Percentiles rank a stretch among this genome's conserved stretches.
Evolutionary conservation across 2,888 invertebrate species (phyloP).

Genomic region (Nemotelus nigrinus): DNA sequence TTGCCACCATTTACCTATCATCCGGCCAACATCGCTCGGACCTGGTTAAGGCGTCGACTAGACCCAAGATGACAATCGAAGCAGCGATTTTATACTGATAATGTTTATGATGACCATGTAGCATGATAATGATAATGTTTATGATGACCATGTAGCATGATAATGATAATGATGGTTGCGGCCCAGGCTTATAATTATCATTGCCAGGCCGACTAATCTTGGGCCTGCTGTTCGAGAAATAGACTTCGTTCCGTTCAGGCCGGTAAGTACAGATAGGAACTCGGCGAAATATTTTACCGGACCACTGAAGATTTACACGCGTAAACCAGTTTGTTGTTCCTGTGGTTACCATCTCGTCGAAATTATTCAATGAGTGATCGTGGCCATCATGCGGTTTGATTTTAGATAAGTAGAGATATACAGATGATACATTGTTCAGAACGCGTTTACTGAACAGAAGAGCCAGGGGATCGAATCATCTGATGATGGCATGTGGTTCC

Average conservation of each 20-base stretch:
- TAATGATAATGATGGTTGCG: constrained; percentile 37
- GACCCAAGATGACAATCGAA: constrained; percentile 27
- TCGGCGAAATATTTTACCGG: background rate
- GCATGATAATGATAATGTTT: constrained; percentile 34
- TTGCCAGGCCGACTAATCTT: constrained; percentile 17
- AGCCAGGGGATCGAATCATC: background rate
- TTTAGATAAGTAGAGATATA: background rate
- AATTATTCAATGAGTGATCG: constrained; percentile 32
- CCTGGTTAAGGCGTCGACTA: background rate
- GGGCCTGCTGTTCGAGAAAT: background rate
- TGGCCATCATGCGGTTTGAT: constrained; percentile 19
- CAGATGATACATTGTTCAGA: background rate
- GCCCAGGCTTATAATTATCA: constrained; percentile 36
- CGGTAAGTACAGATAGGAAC: background rate
- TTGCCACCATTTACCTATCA: background rate
- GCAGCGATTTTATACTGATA: constrained; percentile 39
- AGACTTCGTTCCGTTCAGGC: background rate
- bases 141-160: constrained; percentile 23
- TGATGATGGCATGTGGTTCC: constrained; percentile 6
- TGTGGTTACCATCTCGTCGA: background rate
- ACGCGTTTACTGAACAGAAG: background rate
- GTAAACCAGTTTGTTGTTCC: constrained; percentile 24
- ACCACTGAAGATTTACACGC: constrained; percentile 28
- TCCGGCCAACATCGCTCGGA: background rate
- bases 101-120: constrained; percentile 42